Percentiles rank a stretch among this genome's conserved stretches.
Conservation (phyloP, 2,888 invertebrate genomes). For the Girardia tigrina region DNA sequence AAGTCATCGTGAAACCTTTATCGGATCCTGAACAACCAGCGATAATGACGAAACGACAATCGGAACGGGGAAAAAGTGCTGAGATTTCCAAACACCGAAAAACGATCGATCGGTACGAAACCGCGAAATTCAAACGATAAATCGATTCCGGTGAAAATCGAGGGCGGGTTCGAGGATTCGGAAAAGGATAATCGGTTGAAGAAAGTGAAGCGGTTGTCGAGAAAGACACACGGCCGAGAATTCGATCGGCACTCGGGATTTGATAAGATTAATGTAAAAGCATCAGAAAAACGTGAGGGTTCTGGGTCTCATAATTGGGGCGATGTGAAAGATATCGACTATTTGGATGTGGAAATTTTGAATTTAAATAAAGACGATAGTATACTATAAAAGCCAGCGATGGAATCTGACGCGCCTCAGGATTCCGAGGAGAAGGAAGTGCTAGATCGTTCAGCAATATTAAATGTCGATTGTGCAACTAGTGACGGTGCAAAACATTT, state of each 20-base stretch:
- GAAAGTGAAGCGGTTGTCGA: neutral
- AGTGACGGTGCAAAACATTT: no score
- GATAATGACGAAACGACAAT: neutral
- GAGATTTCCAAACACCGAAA: neutral
- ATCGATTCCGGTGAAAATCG: neutral
- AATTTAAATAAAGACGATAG: no score
- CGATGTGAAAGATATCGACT: conserved; percentile 73
- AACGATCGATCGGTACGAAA: neutral
- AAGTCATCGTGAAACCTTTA: neutral
- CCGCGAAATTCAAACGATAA: neutral
- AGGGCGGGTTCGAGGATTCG: neutral
- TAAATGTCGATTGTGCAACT: no score
- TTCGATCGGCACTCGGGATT: conserved; percentile 86
- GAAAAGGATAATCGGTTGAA: neutral
- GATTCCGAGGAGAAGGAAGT: no score
- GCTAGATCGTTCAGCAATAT: no score
- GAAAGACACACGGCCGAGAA: conserved; percentile 59
- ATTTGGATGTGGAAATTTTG: no score
- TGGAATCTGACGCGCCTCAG: no score
- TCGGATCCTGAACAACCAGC: neutral
- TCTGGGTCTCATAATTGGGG: conserved; percentile 91
- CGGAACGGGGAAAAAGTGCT: neutral
- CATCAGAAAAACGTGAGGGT: conserved; percentile 82
- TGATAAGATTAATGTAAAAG: conserved; percentile 76
- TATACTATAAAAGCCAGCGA: no score